Base-by-base conservation (phyloP, 2,888 invertebrate genomes). In the Hydrotaea diabolus region DNA sequence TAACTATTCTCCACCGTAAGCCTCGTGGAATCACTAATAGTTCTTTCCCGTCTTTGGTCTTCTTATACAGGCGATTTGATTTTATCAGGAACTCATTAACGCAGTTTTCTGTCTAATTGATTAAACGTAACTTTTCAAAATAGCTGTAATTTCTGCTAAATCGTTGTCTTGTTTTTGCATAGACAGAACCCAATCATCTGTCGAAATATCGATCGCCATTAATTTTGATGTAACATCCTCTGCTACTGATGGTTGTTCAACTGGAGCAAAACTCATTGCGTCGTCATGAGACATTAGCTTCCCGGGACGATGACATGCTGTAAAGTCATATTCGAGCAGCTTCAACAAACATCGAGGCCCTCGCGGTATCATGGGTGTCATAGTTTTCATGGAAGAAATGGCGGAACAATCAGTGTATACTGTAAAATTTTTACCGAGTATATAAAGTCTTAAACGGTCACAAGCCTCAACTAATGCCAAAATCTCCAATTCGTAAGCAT, bases 401-500 rank as follows among this genome's bases (percentile, higher is more conserved):
- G 90, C 87, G 2, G 88, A 87, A 78, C 90, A 90, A 82, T 92
- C 91, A 1, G 84, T 84, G 13, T 39, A 46, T 21, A 84, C 64
- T 0, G 55, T 62, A 39, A 85, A 84, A 9, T 39, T 19, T 31
- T 84, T 84, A 19, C 84, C 84, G 39, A 81, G 15, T 7, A 80
- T n/a, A 69, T 80, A 82, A 8, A 69, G 5, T 5, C 91, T 81
- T 83, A 92, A 92, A 72, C 90, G 87, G 26, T 87, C 80, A 23
- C 91, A 76, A 0, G 89, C 87, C 53, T 86, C 88, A 0, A 87
- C 90, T 43, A 90, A 88, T 0, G 92, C 92, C 7, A 93, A 82
- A 0, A 88, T 89, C 82, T 92, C 93, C 23, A 91, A 77, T 39
- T 93, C 92, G 26, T 91, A 76, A 13, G 49, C 74, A 26, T 66